A percentile compares a stretch with the other conserved stretches of the same genome.
These are phyloP conservation scores for Metopolophium dirhodum DNA, from an alignment of 1,140 invertebrate genomes.

Conservation along the genomic window DNA sequence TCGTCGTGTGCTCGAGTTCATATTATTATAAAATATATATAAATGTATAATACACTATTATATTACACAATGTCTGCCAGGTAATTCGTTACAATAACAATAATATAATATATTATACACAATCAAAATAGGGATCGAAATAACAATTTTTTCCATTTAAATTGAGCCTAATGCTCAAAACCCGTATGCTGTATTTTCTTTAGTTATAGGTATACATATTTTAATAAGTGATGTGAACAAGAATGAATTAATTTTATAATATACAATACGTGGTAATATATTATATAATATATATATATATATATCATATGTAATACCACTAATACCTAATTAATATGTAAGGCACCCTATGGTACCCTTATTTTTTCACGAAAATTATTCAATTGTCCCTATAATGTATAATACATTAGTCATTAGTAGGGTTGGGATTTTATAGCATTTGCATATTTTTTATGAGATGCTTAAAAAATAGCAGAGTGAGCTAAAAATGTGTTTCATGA, in stretches of 20 bases:
- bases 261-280: neutral
- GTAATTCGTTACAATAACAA: neutral
- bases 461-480: too few relatives aligned
- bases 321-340: too few relatives aligned
- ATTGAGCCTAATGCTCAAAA: neutral
- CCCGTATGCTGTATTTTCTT: neutral
- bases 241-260: neutral
- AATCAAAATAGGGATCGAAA: neutral
- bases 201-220: too few relatives aligned
- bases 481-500: too few relatives aligned
- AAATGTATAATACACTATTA: constrained; percentile 5
- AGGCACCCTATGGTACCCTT: too few relatives aligned
- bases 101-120: neutral
- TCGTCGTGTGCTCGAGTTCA: neutral
- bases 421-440: too few relatives aligned
- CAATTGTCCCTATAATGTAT: too few relatives aligned
- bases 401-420: too few relatives aligned
- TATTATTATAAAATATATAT: neutral
- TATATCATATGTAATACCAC: too few relatives aligned
- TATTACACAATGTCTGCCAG: neutral
- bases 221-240: neutral
- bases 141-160: constrained; percentile 12
- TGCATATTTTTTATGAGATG: too few relatives aligned
- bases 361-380: too few relatives aligned
- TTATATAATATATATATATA: too few relatives aligned